Conservation (phyloP, 2,888 invertebrate genomes). For the Malthinus seriepunctatus region DNA sequence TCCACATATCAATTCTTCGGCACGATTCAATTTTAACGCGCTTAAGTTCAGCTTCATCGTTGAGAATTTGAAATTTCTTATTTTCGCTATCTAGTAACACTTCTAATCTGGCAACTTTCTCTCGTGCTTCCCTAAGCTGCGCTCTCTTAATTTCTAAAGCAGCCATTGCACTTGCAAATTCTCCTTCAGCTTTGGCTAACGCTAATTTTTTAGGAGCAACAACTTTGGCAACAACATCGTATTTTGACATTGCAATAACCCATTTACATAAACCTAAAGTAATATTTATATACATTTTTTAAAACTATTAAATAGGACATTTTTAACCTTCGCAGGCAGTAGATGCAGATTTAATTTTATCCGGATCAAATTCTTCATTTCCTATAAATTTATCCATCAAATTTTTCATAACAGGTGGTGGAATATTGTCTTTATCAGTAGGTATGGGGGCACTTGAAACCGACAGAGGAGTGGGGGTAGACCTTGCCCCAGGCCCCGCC, state of each 20-base stretch:
- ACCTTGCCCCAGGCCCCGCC: too few relatives aligned
- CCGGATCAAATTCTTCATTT: slow-evolving; percentile 89
- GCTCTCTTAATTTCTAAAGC: slow-evolving; percentile 79
- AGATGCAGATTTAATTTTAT: slow-evolving; percentile 84
- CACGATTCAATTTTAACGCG: slow-evolving; percentile 83
- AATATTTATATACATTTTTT: slow-evolving; percentile 5
- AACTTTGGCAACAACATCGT: slow-evolving; percentile 89
- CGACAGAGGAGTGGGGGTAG: too few relatives aligned
- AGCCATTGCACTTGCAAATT: slow-evolving; percentile 73
- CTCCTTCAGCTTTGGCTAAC: slow-evolving; percentile 82
- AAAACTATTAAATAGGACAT: neutral
- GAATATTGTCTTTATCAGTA: slow-evolving; percentile 94
- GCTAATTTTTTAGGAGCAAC: slow-evolving; percentile 93
- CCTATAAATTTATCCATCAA: slow-evolving; percentile 78
- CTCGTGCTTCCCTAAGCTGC: slow-evolving; percentile 70
- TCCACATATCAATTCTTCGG: slow-evolving; percentile 90
- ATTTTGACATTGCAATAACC: slow-evolving; percentile 94
- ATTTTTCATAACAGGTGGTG: slow-evolving; percentile 79
- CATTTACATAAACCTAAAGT: slow-evolving; percentile 79
- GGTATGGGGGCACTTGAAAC: too few relatives aligned
- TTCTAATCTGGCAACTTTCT: slow-evolving; percentile 72
- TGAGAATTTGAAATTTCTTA: slow-evolving; percentile 71
- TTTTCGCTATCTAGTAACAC: slow-evolving; percentile 70
- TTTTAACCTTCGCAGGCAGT: slow-evolving; percentile 80
- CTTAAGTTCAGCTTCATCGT: slow-evolving; percentile 88